Conservation (phyloP, 2,888 invertebrate species). For the Dasysyrphus albostriatus region DNA sequence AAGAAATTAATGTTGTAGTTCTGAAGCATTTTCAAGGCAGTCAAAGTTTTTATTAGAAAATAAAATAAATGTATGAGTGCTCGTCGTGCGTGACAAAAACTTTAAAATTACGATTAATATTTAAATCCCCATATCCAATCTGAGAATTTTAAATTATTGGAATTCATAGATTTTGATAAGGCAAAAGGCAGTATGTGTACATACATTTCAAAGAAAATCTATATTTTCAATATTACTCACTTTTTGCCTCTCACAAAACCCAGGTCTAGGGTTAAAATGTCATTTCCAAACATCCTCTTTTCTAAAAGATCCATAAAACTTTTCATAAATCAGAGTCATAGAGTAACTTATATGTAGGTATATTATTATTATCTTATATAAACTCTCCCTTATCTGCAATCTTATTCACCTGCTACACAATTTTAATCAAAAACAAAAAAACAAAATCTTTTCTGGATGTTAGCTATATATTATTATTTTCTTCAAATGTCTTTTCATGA, state of each 20-base stretch:
- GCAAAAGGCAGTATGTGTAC: neutral
- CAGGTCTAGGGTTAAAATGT: neutral
- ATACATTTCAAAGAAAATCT: neutral
- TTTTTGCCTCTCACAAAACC: neutral
- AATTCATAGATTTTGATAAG: neutral
- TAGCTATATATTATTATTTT: neutral
- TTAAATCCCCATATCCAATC: neutral
- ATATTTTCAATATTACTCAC: neutral
- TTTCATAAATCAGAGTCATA: slow-evolving; percentile 27
- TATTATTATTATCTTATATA: neutral
- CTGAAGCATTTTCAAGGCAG: too few relatives aligned
- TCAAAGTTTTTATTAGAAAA: too few relatives aligned
- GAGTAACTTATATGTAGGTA: neutral
- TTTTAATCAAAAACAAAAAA: slow-evolving; percentile 26
- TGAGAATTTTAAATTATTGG: neutral
- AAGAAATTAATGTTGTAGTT: too few relatives aligned
- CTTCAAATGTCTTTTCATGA: slow-evolving; percentile 3
- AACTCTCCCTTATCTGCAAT: slow-evolving; percentile 4
- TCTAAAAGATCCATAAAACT: slow-evolving; percentile 4
- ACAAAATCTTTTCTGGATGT: slow-evolving; percentile 22
- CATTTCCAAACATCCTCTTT: slow-evolving; percentile 5
- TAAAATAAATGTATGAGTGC: too few relatives aligned
- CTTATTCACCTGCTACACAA: slow-evolving; percentile 33
- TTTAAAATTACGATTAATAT: too few relatives aligned
- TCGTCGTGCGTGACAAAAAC: too few relatives aligned